phyloP scores from a whole-genome alignment of 2,113 vertebrate genomes.

The Atrichornis clamosus region DNA sequence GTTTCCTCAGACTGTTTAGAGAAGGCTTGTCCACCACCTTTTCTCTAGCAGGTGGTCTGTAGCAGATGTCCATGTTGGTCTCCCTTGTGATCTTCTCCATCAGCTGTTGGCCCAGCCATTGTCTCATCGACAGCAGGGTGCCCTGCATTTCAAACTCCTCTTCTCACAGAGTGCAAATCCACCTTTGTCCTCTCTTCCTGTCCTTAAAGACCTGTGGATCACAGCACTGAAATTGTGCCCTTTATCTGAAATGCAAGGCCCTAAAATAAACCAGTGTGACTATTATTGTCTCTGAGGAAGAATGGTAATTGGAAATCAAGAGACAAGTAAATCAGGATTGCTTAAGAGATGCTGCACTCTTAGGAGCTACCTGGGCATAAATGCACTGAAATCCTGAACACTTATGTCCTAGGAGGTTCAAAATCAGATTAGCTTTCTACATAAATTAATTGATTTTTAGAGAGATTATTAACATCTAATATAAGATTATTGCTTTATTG shows the following conservation, averaged over 20 bases:
- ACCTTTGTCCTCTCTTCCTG: not conserved
- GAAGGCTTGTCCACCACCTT: not conserved
- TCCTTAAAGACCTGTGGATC: not conserved
- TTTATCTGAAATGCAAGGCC: not conserved
- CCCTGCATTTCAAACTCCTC: not conserved
- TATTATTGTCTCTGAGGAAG: not conserved
- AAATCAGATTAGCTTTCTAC: not conserved
- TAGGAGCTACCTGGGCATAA: not conserved
- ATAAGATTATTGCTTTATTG: not conserved
- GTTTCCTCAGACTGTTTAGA: not conserved
- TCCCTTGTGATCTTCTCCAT: not conserved
- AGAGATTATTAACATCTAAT: not conserved
- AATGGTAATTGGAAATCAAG: not conserved
- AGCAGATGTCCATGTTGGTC: not conserved
- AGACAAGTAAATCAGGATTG: not conserved
- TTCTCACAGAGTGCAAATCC: not conserved
- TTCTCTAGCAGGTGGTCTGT: not conserved
- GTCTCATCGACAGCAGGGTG: fast-evolving
- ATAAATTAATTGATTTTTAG: not conserved
- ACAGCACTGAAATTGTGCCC: not conserved
- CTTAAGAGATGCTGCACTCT: not conserved
- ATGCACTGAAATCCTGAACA: not conserved
- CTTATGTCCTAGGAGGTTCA: not conserved
- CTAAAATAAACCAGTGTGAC: not conserved
- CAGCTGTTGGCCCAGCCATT: not conserved